These are phyloP conservation scores for Nesospiza acunhae DNA, from an alignment of 2,113 vertebrate species.

Conservation along the genomic window DNA sequence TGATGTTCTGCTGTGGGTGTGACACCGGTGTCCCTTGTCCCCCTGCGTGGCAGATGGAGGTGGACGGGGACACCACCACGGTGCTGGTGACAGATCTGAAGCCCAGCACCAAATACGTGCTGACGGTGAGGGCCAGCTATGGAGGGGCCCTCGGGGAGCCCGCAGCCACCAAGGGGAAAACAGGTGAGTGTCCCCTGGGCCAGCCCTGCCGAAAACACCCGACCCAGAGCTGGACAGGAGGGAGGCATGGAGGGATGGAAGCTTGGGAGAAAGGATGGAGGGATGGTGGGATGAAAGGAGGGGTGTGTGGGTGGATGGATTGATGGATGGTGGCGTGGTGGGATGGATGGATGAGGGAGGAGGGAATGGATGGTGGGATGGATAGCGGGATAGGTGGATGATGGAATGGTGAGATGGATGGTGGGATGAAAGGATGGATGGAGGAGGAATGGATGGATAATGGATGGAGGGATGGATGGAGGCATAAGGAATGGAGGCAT, in stretches of 20 bases:
- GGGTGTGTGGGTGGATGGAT: neutral
- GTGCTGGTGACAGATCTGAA: slow-evolving; percentile 75
- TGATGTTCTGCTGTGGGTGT: neutral
- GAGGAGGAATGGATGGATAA: neutral
- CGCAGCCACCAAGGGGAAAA: slow-evolving; percentile 69
- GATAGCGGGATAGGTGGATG: too few relatives aligned
- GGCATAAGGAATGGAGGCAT: too few relatives aligned
- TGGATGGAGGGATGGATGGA: neutral
- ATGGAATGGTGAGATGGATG: too few relatives aligned
- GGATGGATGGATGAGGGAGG: too few relatives aligned
- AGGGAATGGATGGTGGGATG: too few relatives aligned
- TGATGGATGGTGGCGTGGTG: neutral
- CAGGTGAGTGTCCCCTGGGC: slow-evolving; percentile 72
- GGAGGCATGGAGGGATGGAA: neutral
- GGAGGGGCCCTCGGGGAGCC: slow-evolving; percentile 74
- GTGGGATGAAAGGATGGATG: too few relatives aligned
- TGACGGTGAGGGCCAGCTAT: slow-evolving; percentile 79
- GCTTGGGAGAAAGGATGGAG: neutral
- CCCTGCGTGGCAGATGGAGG: slow-evolving; percentile 69
- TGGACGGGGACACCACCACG: slow-evolving; percentile 78
- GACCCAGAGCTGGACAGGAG: neutral
- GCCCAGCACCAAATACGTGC: slow-evolving; percentile 79
- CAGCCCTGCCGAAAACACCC: neutral
- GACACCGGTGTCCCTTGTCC: neutral
- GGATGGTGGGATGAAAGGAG: neutral